Evolutionary conservation across 2,113 vertebrate species (phyloP).

Genomic region (Sinocyclocheilus grahami): DNA sequence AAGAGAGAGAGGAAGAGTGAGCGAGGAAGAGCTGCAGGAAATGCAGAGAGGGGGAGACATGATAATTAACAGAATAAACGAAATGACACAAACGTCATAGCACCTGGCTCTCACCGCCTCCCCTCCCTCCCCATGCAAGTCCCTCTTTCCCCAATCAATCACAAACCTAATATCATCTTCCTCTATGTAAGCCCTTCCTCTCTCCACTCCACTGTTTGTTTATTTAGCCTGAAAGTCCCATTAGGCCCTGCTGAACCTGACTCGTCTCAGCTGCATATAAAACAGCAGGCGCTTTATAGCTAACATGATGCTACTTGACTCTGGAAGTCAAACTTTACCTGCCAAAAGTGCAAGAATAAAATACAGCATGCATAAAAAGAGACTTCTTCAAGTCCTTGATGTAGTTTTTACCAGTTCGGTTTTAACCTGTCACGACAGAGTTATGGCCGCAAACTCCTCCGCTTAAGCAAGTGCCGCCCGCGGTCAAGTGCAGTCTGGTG

Average conservation of each 20-base stretch:
- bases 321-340: slow-evolving; percentile 55
- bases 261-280: slow-evolving; percentile 65
- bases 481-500: slow-evolving; percentile 25
- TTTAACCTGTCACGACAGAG: neutral
- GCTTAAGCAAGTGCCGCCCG: slow-evolving; percentile 28
- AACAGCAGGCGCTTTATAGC: slow-evolving; percentile 59
- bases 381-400: slow-evolving; percentile 28
- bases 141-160: slow-evolving; percentile 76
- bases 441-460: slow-evolving; percentile 43
- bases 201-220: slow-evolving; percentile 69
- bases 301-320: slow-evolving; percentile 61
- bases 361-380: neutral
- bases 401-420: neutral
- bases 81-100: slow-evolving; percentile 63
- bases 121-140: slow-evolving; percentile 47
- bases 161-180: slow-evolving; percentile 73
- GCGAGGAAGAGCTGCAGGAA: neutral
- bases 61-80: slow-evolving; percentile 69
- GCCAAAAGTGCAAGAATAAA: slow-evolving; percentile 22
- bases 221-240: slow-evolving; percentile 72
- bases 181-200: slow-evolving; percentile 67
- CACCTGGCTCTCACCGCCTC: slow-evolving; percentile 58
- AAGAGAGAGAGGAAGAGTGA: slow-evolving; percentile 56
- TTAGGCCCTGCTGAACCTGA: slow-evolving; percentile 62
- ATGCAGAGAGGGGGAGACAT: slow-evolving; percentile 42